Evolutionary conservation across 2,113 vertebrate genomes (phyloP).

Genomic region (Hemicordylus capensis): DNA sequence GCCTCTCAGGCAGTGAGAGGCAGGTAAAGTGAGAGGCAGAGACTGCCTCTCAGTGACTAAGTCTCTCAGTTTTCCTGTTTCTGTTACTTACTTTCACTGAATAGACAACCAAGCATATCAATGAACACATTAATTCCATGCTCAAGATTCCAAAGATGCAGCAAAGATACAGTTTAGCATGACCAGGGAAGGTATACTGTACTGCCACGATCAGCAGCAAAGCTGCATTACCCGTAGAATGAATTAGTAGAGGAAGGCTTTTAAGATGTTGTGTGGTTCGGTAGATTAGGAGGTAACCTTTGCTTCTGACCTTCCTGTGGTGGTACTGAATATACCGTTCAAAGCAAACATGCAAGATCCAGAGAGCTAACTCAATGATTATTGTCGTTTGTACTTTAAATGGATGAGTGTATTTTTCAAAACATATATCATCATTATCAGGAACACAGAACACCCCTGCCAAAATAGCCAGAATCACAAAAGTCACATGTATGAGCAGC

Average conservation of each 20-base stretch:
- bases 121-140: conserved; percentile 84
- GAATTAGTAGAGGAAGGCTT: conserved; percentile 77
- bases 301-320: conserved; percentile 77
- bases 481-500: conserved; percentile 84
- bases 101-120: conserved; percentile 83
- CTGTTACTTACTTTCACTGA: no score
- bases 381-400: conserved; percentile 80
- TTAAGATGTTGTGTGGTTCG: conserved; percentile 80
- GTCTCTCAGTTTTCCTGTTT: no score
- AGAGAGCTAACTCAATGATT: conserved; percentile 83
- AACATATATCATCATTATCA: conserved; percentile 79
- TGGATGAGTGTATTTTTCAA: conserved; percentile 70
- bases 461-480: conserved; percentile 81
- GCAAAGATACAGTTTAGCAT: conserved; percentile 70
- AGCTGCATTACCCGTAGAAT: conserved; percentile 82
- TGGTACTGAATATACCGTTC: conserved; percentile 82
- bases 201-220: conserved; percentile 80
- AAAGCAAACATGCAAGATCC: conserved; percentile 84
- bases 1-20: no score
- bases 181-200: conserved; percentile 65
- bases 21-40: no score
- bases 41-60: no score
- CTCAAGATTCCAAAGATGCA: conserved; percentile 82
- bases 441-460: conserved; percentile 84
- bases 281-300: conserved; percentile 89